Base-by-base conservation (phyloP, 2,888 invertebrate species). In the Pyrochroa serraticornis region DNA sequence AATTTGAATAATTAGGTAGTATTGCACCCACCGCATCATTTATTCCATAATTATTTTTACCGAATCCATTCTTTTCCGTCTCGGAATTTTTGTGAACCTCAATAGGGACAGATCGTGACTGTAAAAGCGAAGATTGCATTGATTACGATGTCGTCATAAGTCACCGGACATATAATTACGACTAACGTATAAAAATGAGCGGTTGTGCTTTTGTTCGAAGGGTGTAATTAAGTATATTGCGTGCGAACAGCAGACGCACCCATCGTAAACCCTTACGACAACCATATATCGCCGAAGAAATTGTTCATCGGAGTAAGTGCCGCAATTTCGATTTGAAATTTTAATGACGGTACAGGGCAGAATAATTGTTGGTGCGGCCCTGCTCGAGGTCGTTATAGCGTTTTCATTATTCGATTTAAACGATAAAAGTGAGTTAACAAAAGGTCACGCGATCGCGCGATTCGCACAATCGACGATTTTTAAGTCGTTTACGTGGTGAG, bases 401-500 rank as follows among this genome's bases (percentile, higher is more conserved):
- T 52, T 52, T 52, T 52, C 52, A 38, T 52, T 52, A 34, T 52
- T 52, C 45, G 52, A 52, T 52, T 52, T 44, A 44, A 37, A 39
- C 52, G 52, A 52, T 52, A 52, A 52, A 52, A 44, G 45, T 34
- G 44, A 33, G 31, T 35, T 35, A 35, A n/a, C 30, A 37, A 31
- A 45, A 44, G 36, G 52, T 52, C 53, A 53, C 53, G 53, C 53
- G 35, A 53, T 46, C 46, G 46, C 38, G 42, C 47, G 42, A 53
- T 53, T 47, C 53, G 53, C 53, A 53, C 53, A 53, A 52, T 52
- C 52, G 45, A 52, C 51, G 31, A 43, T 51, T 51, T 49, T 49
- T 41, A 49, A 49, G 41, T 49, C 41, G 49, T 12, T 12, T 41
- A 36, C 45, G 46, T 37, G 22, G 22, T 5, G 22, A 22, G 22